A percentile compares a stretch with the other conserved stretches of the same genome.
These are phyloP conservation scores for Dendrolimus houi DNA, from an alignment of 2,888 invertebrate genomes.

Conservation along the genomic window DNA sequence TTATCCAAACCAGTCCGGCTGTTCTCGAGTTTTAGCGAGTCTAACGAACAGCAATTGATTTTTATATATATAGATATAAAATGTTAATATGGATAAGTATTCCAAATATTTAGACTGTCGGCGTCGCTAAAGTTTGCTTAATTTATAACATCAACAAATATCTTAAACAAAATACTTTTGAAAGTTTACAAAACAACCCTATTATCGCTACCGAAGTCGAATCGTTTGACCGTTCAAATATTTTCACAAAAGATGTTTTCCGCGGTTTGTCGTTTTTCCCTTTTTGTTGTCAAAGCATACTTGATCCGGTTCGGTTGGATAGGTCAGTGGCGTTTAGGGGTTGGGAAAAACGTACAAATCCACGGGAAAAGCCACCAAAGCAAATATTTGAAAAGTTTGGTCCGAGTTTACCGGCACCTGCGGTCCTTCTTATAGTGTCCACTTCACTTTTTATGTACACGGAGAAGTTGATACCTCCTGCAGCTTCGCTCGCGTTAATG, in stretches of 20 bases:
- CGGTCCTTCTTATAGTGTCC: constrained; percentile 60
- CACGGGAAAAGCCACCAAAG: constrained; percentile 57
- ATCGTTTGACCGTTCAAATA: constrained; percentile 37
- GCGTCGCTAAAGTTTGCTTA: too few relatives aligned
- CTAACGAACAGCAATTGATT: too few relatives aligned
- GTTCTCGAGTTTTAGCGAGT: too few relatives aligned
- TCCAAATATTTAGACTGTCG: too few relatives aligned
- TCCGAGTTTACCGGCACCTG: constrained; percentile 51
- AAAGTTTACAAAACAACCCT: constrained; percentile 5
- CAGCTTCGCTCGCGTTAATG: too few relatives aligned
- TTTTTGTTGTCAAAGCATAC: constrained; percentile 71
- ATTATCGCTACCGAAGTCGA: constrained; percentile 2
- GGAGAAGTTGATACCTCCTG: constrained; percentile 25
- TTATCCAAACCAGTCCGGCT: too few relatives aligned
- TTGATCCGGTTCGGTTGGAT: constrained; percentile 61
- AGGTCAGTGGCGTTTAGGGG: constrained; percentile 49
- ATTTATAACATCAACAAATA: too few relatives aligned
- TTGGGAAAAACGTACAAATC: constrained; percentile 49
- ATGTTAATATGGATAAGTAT: too few relatives aligned
- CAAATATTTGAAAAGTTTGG: constrained; percentile 72
- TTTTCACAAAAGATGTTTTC: constrained; percentile 42
- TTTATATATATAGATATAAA: too few relatives aligned
- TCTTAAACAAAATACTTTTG: background rate
- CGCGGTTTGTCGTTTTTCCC: constrained; percentile 31
- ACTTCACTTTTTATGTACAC: constrained; percentile 27